Percentiles rank a stretch among this genome's conserved stretches.
phyloP scores from a whole-genome alignment of 2,797 vertebrate species.

The Squalus acanthias region DNA sequence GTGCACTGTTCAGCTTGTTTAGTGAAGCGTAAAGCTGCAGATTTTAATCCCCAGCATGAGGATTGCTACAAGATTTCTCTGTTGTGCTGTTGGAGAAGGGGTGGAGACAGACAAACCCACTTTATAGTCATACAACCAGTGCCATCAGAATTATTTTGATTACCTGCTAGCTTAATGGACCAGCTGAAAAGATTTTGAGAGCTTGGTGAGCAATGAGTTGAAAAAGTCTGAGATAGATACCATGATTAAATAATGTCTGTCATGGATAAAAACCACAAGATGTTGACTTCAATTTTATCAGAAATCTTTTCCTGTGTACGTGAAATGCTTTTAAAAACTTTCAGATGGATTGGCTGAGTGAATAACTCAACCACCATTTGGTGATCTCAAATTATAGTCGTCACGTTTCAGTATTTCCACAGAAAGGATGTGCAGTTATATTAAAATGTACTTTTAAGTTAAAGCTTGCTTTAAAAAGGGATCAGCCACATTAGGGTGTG shows the following conservation, averaged over 20 bases:
- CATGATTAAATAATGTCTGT: neutral
- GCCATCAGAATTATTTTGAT: neutral
- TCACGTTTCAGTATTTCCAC: neutral
- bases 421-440: neutral
- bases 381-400: neutral
- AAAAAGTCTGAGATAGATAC: neutral
- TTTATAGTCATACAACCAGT: neutral
- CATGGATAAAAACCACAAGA: neutral
- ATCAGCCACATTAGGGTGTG: neutral
- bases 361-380: neutral
- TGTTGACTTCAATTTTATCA: neutral
- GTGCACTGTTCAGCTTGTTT: neutral
- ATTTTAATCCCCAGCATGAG: neutral
- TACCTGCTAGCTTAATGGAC: neutral
- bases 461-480: neutral
- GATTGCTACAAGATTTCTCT: neutral
- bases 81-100: neutral
- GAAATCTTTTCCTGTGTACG: neutral
- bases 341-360: neutral
- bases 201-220: neutral
- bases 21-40: neutral
- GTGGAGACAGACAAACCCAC: neutral
- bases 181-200: neutral
- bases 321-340: neutral
- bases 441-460: neutral